phyloP scores from a whole-genome alignment of 2,113 vertebrate species.

The Erpornis zantholeuca region DNA sequence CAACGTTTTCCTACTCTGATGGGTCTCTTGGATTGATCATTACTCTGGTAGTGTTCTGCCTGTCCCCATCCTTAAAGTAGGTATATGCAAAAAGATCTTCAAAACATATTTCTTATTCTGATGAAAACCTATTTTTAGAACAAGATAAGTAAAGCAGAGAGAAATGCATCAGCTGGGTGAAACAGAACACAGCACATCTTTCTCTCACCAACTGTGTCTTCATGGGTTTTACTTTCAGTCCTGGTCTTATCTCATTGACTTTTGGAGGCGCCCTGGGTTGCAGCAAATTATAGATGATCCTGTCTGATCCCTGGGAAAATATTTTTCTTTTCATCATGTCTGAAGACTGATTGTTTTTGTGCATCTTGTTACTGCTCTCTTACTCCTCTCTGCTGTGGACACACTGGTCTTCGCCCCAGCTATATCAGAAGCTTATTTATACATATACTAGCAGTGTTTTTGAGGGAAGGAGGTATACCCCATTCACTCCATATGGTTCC shows the following conservation, averaged over 20 bases:
- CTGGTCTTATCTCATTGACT: background rate
- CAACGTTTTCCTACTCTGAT: background rate
- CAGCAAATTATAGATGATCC: constrained; percentile 25
- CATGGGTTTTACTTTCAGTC: background rate
- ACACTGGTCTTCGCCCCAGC: background rate
- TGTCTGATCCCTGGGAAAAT: background rate
- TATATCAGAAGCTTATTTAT: background rate
- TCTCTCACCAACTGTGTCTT: background rate
- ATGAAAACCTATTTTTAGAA: background rate
- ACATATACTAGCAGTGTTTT: background rate
- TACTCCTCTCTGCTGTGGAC: background rate
- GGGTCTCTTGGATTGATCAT: background rate
- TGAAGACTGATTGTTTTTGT: background rate
- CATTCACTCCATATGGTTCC: background rate
- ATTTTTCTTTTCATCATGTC: background rate
- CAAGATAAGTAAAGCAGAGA: background rate
- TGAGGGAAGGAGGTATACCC: background rate
- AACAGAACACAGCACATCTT: background rate
- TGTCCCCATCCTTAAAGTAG: background rate
- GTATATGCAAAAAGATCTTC: background rate
- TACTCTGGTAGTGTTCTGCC: background rate
- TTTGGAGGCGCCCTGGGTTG: background rate
- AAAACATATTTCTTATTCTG: background rate
- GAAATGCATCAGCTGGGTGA: background rate
- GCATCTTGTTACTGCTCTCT: background rate